Base-by-base conservation (phyloP, 1,140 invertebrate species). In the Euura lappo region DNA sequence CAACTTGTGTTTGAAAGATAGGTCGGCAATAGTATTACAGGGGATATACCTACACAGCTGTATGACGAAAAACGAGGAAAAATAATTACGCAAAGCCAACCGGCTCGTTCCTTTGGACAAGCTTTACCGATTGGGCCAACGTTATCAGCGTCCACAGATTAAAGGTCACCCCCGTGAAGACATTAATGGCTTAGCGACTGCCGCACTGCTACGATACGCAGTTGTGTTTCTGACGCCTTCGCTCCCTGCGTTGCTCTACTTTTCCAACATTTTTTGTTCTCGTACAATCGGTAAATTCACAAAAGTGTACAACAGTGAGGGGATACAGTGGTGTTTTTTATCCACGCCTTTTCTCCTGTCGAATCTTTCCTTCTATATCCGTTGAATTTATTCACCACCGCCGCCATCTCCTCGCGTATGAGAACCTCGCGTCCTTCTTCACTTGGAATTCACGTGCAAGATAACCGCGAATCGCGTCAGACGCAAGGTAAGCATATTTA, bases 121-220 rank as follows among this genome's bases (percentile, higher is more conserved):
- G 68, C 43, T 3, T 44, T 71, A 72, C 43, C 72, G 69, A 67
- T 75, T 64, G 69, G 28, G 75, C 74, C 67, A 47, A 70, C 71
- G 76, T 82, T 85, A 82, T 83, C 81, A 73, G 67, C 73, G 64
- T 71, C 70, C 70, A 72, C 71, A 69, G 84, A 79, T 83, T 82
- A 84, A 84, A 84, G 84, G 84, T 85, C 83, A 83, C 70, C 76
- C 47, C 68, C 72, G 71, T 71, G 65, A 78, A 79, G 79, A 83
- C 83, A 85, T 79, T 77, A 76, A 77, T 71, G 73, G 72, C 45
- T 65, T 60, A 60, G 51, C 51, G 78, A 70, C 71, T 72, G 72
- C 69, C 64, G 45, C 66, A 68, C 28, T 28, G 28, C 28, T 3
- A 47, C 42, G 45, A 70, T 28, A 70, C 51, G 51, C 6, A 60